A percentile compares a stretch with the other conserved stretches of the same genome.
Conservation (phyloP, 1,140 invertebrate genomes). For the Drosophila repletoides region DNA sequence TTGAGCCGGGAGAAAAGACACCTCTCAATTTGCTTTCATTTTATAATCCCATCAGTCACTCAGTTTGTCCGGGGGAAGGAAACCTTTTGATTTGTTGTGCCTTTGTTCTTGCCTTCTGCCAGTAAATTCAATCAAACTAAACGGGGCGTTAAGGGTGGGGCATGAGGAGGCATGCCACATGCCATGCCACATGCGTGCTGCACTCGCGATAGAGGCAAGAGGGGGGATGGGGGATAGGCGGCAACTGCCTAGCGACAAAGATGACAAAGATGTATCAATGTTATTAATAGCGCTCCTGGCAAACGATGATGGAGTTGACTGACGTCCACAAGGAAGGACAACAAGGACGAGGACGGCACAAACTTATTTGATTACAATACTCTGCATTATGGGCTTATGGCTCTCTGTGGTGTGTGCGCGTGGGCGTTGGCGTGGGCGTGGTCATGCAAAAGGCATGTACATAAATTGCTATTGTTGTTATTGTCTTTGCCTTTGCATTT, state of each 20-base stretch:
- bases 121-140: conserved; percentile 45
- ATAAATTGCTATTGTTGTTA: conserved; percentile 37
- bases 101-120: conserved; percentile 1
- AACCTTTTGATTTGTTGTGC: conserved; percentile 34
- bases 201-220: too few relatives aligned
- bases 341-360: background rate
- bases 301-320: conserved; percentile 45
- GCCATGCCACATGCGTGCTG: background rate
- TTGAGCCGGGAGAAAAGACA: too few relatives aligned
- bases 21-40: conserved; percentile 33
- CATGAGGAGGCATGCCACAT: conserved; percentile 5
- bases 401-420: background rate
- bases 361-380: conserved; percentile 53
- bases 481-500: conserved; percentile 39
- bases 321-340: background rate
- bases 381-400: conserved; percentile 37
- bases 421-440: conserved; percentile 1
- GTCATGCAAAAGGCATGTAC: too few relatives aligned
- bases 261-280: conserved; percentile 57
- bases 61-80: conserved; percentile 9
- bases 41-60: conserved; percentile 41
- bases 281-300: conserved; percentile 55
- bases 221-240: too few relatives aligned
- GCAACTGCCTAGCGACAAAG: conserved; percentile 27
- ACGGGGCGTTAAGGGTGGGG: background rate